phyloP scores from a whole-genome alignment of 2,797 vertebrate species.

The Phataginus tricuspis region DNA sequence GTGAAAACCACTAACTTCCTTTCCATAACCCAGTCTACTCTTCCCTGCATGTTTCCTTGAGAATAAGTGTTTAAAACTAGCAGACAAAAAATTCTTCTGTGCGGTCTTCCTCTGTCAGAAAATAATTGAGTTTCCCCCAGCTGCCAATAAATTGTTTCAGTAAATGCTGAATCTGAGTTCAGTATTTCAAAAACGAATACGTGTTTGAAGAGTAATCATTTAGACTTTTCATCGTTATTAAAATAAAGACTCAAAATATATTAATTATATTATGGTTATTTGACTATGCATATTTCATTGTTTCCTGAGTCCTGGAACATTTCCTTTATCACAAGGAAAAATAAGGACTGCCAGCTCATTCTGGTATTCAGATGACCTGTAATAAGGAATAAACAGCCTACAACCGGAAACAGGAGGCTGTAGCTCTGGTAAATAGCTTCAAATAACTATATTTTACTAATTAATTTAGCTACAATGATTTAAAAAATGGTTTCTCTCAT shows the following conservation, averaged over 20 bases:
- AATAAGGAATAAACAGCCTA: not conserved
- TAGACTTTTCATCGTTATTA: constrained; percentile 44
- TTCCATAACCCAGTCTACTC: not conserved
- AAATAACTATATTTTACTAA: constrained; percentile 55
- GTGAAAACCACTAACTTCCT: not conserved
- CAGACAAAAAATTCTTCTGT: not conserved
- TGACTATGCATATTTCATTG: constrained; percentile 1
- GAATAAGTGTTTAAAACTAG: constrained; percentile 40
- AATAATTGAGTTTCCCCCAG: not conserved
- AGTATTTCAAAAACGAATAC: not conserved
- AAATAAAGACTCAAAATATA: constrained; percentile 42
- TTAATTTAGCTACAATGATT: constrained; percentile 62
- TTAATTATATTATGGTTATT: constrained; percentile 55
- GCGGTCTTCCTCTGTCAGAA: not conserved
- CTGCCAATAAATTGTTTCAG: constrained; percentile 38
- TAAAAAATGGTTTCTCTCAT: constrained; percentile 7
- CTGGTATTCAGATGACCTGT: constrained; percentile 15
- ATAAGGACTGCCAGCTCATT: constrained; percentile 37
- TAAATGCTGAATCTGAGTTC: not conserved
- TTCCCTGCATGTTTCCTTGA: not conserved
- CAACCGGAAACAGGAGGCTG: constrained; percentile 15
- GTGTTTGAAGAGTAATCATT: not conserved
- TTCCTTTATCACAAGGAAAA: constrained; percentile 59
- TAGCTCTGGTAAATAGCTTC: not conserved
- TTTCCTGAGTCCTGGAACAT: not conserved